These are phyloP conservation scores for Clamator glandarius DNA, from an alignment of 2,797 vertebrate species.

Conservation along the genomic window DNA sequence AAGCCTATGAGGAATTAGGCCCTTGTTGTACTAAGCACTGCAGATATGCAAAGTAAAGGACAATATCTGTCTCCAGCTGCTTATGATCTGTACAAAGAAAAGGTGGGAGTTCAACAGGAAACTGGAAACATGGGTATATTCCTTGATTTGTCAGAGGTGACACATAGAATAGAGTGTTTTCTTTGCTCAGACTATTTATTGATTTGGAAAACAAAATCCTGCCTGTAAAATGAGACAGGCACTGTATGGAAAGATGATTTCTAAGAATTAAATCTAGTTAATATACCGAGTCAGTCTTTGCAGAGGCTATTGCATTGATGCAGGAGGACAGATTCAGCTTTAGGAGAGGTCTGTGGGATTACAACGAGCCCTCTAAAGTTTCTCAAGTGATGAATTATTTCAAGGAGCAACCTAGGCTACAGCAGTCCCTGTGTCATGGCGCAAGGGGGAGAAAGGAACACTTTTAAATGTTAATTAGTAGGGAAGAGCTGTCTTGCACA, in stretches of 20 bases:
- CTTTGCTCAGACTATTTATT: neutral
- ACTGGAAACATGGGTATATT: neutral
- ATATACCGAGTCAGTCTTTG: neutral
- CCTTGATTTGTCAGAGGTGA: neutral
- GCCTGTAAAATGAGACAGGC: neutral
- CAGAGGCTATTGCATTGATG: neutral
- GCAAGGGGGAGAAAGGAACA: constrained; percentile 29
- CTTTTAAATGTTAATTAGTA: constrained; percentile 68
- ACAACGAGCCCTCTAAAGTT: neutral
- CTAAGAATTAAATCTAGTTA: neutral
- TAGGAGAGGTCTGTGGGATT: neutral
- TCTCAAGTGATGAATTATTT: constrained; percentile 36
- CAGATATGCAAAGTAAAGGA: neutral
- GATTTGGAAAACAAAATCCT: neutral
- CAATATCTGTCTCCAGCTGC: neutral
- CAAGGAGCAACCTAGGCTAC: constrained; percentile 1
- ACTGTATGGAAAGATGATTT: neutral
- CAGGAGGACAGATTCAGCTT: neutral
- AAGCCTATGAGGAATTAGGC: neutral
- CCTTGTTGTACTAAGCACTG: neutral
- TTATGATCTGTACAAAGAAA: neutral
- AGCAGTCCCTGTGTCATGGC: neutral
- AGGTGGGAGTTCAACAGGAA: neutral
- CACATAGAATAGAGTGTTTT: neutral
- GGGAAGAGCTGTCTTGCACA: constrained; percentile 39